Percentiles rank a stretch among this genome's conserved stretches.
Conservation (phyloP, 2,888 invertebrate species). For the Didymodactylos carnosus region DNA sequence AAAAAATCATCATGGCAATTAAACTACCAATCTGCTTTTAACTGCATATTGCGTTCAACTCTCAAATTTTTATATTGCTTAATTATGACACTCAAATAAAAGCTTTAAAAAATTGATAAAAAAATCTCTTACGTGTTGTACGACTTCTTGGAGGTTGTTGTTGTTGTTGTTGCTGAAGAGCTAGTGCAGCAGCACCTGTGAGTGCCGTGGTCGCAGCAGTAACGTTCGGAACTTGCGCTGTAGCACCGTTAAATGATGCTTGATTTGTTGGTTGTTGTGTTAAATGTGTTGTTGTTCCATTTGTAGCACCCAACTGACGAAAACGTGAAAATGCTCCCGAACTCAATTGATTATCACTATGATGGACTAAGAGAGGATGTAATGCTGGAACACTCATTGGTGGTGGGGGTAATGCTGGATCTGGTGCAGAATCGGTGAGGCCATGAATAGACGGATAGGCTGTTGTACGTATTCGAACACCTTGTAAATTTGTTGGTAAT, state of each 20-base stretch:
- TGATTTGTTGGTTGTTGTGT: neutral
- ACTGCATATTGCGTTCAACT: too few relatives aligned
- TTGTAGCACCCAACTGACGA: neutral
- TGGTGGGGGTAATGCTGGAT: conserved; percentile 37
- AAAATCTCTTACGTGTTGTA: too few relatives aligned
- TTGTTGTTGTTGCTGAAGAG: neutral
- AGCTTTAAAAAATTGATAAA: too few relatives aligned
- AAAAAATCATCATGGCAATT: too few relatives aligned
- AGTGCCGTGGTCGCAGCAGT: neutral
- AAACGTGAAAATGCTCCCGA: conserved; percentile 17
- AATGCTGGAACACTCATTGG: conserved; percentile 38
- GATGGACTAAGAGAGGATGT: conserved; percentile 38
- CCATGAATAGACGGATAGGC: neutral
- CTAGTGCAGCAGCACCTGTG: neutral
- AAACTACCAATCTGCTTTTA: too few relatives aligned
- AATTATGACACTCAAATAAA: too few relatives aligned
- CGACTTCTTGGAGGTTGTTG: neutral
- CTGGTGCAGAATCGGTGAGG: conserved; percentile 12
- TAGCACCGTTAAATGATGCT: neutral
- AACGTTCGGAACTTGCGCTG: neutral
- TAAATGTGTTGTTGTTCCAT: neutral
- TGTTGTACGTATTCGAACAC: neutral
- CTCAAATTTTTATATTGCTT: too few relatives aligned
- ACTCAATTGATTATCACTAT: conserved; percentile 24
- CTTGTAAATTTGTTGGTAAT: neutral